Percentiles rank a stretch among this genome's conserved stretches.
phyloP scores from a whole-genome alignment of 1,140 invertebrate species.

The Bombus haemorrhoidalis region DNA sequence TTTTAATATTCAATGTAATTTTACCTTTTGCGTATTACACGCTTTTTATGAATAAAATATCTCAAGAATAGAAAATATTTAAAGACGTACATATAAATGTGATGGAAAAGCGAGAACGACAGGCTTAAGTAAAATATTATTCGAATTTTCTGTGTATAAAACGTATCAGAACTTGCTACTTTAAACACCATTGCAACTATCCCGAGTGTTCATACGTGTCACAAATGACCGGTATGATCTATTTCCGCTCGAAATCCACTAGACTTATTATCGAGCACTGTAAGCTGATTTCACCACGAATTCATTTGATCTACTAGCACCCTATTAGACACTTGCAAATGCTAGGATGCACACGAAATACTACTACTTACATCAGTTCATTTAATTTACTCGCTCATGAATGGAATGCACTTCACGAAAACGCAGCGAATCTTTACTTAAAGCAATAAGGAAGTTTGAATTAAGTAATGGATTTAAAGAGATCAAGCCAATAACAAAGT shows the following conservation, averaged over 20 bases:
- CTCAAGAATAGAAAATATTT: background rate
- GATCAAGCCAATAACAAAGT: background rate
- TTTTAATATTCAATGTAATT: no score
- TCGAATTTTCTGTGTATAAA: background rate
- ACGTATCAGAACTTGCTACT: slow-evolving; percentile 26
- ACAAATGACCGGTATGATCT: slow-evolving; percentile 33
- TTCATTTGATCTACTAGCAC: slow-evolving; percentile 3
- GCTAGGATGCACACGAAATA: background rate
- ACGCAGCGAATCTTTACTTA: slow-evolving; percentile 5
- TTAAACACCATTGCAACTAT: slow-evolving; percentile 27
- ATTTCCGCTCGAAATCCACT: slow-evolving; percentile 50
- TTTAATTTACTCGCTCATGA: background rate
- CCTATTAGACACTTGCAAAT: slow-evolving; percentile 1
- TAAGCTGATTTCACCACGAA: slow-evolving; percentile 42
- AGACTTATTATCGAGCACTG: slow-evolving; percentile 37
- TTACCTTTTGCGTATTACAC: no score
- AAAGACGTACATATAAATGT: background rate
- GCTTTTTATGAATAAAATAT: no score
- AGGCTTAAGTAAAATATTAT: background rate
- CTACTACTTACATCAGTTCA: background rate
- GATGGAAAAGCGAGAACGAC: background rate
- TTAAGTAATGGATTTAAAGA: slow-evolving; percentile 1
- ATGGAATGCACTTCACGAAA: slow-evolving; percentile 7
- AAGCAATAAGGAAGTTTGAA: slow-evolving; percentile 19
- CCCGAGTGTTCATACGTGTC: slow-evolving; percentile 14